phyloP scores from a whole-genome alignment of 1,140 invertebrate species.

The Nebria ingens region DNA sequence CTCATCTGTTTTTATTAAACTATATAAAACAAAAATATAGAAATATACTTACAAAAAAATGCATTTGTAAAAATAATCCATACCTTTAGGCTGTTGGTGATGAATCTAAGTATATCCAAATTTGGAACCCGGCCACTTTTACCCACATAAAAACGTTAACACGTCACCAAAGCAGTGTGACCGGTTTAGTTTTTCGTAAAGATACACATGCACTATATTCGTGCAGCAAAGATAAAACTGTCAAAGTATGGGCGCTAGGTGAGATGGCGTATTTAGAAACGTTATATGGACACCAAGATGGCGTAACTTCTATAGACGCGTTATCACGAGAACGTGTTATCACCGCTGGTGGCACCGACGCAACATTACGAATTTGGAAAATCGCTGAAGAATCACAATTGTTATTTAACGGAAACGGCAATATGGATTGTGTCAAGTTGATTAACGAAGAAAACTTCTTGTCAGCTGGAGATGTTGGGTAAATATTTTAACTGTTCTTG shows the following conservation, averaged over 20 bases:
- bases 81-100: constrained; percentile 60
- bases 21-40: too few species aligned
- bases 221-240: constrained; percentile 67
- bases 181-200: constrained; percentile 76
- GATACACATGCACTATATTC: constrained; percentile 86
- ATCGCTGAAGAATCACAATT: constrained; percentile 93
- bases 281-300: constrained; percentile 84
- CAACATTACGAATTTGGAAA: constrained; percentile 85
- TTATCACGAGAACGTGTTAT: constrained; percentile 74
- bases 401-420: constrained; percentile 75
- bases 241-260: constrained; percentile 89
- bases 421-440: constrained; percentile 77
- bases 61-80: constrained; percentile 10
- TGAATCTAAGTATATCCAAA: constrained; percentile 60
- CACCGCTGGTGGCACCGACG: constrained; percentile 80
- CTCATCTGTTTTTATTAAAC: too few species aligned
- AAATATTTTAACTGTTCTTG: constrained; percentile 21
- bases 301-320: constrained; percentile 83
- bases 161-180: constrained; percentile 63
- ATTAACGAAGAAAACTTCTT: constrained; percentile 90
- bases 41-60: background rate
- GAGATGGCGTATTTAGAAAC: constrained; percentile 95
- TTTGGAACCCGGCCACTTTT: constrained; percentile 73
- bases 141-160: constrained; percentile 71
- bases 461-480: constrained; percentile 82